Evolutionary conservation across 2,888 invertebrate genomes (phyloP).

Genomic region (Rhingia rostrata): DNA sequence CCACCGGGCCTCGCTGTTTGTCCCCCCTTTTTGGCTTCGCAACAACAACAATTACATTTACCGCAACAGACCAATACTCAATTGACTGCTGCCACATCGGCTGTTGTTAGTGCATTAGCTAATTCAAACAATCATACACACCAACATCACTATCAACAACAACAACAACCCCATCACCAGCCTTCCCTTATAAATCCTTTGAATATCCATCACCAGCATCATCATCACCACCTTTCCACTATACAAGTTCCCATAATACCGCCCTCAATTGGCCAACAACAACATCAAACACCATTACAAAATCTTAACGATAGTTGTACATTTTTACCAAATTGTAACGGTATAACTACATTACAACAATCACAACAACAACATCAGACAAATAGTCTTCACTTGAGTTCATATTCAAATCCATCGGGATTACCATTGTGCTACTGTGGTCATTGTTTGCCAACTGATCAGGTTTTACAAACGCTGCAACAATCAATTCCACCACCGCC

Average conservation of each 20-base stretch:
- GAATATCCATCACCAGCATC: slow-evolving; percentile 64
- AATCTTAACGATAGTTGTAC: slow-evolving; percentile 61
- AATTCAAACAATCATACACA: slow-evolving; percentile 53
- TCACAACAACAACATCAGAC: slow-evolving; percentile 48
- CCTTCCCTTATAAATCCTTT: slow-evolving; percentile 67
- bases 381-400: slow-evolving; percentile 41
- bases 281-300: slow-evolving; percentile 64
- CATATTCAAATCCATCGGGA: slow-evolving; percentile 43
- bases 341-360: slow-evolving; percentile 55
- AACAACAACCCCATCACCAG: slow-evolving; percentile 58
- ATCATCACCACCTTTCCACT: slow-evolving; percentile 51
- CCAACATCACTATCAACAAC: slow-evolving; percentile 67
- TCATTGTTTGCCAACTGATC: slow-evolving; percentile 75
- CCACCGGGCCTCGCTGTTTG: slow-evolving; percentile 78
- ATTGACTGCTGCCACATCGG: slow-evolving; percentile 63
- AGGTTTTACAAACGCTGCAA: slow-evolving; percentile 53
- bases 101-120: slow-evolving; percentile 70
- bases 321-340: slow-evolving; percentile 72
- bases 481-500: slow-evolving; percentile 41
- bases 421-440: slow-evolving; percentile 77
- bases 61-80: slow-evolving; percentile 65
- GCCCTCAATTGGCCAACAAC: slow-evolving; percentile 69
- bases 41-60: slow-evolving; percentile 61
- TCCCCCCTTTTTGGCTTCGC: slow-evolving; percentile 77
- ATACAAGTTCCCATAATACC: slow-evolving; percentile 68